A percentile compares a stretch with the other conserved stretches of the same genome.
Conservation (phyloP, 2,888 invertebrate species). For the Criorhina ranunculi region DNA sequence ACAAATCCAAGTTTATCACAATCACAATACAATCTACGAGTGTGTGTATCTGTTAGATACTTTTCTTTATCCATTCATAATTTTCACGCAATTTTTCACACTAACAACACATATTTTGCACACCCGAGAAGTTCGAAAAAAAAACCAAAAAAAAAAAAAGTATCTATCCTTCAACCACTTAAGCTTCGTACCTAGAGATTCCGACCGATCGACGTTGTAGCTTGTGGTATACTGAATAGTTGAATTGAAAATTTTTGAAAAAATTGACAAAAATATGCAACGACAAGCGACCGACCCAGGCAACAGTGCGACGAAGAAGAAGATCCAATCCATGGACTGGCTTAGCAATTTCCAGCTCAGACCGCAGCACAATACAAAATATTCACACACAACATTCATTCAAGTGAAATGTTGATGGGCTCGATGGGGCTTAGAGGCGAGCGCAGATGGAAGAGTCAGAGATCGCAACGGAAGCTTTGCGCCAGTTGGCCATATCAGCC, state of each 20-base stretch:
- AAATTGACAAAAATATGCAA: constrained; percentile 61
- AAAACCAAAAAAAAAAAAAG: neutral
- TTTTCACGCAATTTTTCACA: constrained; percentile 9
- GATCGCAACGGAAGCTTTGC: constrained; percentile 73
- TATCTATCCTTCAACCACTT: constrained; percentile 37
- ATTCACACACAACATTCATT: constrained; percentile 31
- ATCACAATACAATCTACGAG: constrained; percentile 11
- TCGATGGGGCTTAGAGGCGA: constrained; percentile 4
- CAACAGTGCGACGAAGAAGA: constrained; percentile 63
- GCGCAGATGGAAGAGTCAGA: constrained; percentile 33
- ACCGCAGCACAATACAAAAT: constrained; percentile 11
- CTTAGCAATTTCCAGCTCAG: constrained; percentile 54
- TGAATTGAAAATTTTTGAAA: constrained; percentile 40
- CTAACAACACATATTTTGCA: constrained; percentile 44
- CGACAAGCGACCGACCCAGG: constrained; percentile 51
- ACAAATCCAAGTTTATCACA: constrained; percentile 40
- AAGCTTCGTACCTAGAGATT: constrained; percentile 46
- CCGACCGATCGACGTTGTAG: constrained; percentile 73
- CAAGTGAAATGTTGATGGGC: constrained; percentile 55
- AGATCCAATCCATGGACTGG: constrained; percentile 62
- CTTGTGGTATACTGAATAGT: constrained; percentile 66
- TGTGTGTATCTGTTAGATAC: constrained; percentile 33
- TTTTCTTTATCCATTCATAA: constrained; percentile 64
- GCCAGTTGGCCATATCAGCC: constrained; percentile 75
- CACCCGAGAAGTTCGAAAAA: constrained; percentile 37